These are phyloP conservation scores for Phodopus roborovskii DNA, from an alignment of 2,113 vertebrate genomes.

Conservation along the genomic window DNA sequence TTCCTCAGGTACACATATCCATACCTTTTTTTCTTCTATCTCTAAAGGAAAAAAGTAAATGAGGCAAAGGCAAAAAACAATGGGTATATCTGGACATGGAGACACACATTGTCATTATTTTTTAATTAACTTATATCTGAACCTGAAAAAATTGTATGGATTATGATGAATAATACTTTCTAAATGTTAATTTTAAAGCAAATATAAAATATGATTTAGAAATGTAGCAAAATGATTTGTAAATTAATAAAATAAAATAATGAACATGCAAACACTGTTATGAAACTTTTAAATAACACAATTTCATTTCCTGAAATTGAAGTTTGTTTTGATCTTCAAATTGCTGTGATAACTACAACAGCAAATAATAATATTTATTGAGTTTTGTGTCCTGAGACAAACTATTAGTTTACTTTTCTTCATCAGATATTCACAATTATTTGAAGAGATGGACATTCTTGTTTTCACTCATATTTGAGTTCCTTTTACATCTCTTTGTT, in stretches of 20 bases:
- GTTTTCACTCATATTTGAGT: constrained; percentile 4
- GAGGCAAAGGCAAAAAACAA: not conserved
- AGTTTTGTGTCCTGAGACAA: not conserved
- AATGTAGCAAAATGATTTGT: not conserved
- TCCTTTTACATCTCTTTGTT: not conserved
- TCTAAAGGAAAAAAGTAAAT: too few relatives aligned
- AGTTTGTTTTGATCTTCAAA: not conserved
- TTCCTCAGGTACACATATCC: not conserved
- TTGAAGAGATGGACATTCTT: not conserved
- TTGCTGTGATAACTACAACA: not conserved
- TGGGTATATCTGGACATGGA: not conserved
- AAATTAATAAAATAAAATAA: not conserved
- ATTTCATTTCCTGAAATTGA: not conserved
- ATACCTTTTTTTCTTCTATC: not conserved
- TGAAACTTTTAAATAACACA: not conserved
- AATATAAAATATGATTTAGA: not conserved
- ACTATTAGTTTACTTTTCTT: not conserved
- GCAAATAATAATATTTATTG: not conserved
- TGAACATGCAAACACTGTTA: not conserved
- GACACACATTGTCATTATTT: not conserved
- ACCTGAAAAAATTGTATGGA: not conserved
- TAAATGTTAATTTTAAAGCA: not conserved
- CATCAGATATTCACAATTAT: not conserved
- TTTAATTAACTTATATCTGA: not conserved
- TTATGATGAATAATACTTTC: not conserved